Base-by-base conservation (phyloP, 2,888 invertebrate species). In the Stenchaetothrips biformis region DNA sequence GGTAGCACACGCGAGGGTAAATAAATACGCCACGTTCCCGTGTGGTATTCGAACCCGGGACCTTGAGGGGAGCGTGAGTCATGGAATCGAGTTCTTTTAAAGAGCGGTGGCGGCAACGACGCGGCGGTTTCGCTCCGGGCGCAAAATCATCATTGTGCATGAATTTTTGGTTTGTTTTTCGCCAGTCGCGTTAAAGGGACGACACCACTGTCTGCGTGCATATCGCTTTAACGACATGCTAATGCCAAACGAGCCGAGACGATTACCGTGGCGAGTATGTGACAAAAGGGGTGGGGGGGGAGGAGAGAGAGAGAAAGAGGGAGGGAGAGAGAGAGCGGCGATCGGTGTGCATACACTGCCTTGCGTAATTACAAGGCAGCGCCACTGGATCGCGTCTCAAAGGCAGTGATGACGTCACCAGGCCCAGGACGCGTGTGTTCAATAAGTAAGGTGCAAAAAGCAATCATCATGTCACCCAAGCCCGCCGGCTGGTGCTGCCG, bases 361-460 rank as follows among this genome's bases (percentile, higher is more conserved):
- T 37, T 37, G 37, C 37, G 37, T 74, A 74, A 74, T 74, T 74
- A 74, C 67, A 74, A 25, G 67, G 9, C 67, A 11, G 59, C 4
- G 59, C 18, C 4, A 25, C 21, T 21, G 67, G 67, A 74, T 74
- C 67, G 67, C 21, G 67, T 74, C 67, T 74, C 67, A 74, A 74
- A 74, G 67, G 67, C 53, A 53, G 13, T 16, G 18, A 59, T 18
- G 16, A 25, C 25, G 37, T 37, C 37, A 37, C 37, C 2, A 37
- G 37, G 37, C 37, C 37, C 37, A 4, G 37, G 37, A 37, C 37
- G 37, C 37, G 37, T 37, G 37, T 37, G 37, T 37, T 37, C 37
- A 4, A 37, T 37, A 37, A 37, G 37, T 37, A 37, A 37, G 37
- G 37, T 37, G 37, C 37, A 37, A 37, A 37, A 37, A 4, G 37